Conservation (phyloP, 2,113 vertebrate species). For the Rhinolophus sinicus region DNA sequence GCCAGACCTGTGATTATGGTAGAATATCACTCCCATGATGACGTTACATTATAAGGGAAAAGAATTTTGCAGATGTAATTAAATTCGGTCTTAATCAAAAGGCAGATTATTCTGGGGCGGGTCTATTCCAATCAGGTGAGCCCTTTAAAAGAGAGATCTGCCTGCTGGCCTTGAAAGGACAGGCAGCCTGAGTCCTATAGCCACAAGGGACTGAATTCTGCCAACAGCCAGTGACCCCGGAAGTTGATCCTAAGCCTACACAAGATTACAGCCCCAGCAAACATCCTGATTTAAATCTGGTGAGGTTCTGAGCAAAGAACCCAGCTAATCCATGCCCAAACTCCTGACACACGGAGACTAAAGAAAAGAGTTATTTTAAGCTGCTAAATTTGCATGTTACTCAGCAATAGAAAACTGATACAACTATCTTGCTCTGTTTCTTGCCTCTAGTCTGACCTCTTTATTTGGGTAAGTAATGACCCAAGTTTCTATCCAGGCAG, state of each 20-base stretch:
- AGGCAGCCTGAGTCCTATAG: neutral
- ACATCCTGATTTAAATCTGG: neutral
- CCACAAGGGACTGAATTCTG: neutral
- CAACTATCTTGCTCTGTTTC: neutral
- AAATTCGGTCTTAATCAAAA: conserved; percentile 4
- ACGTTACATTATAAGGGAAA: neutral
- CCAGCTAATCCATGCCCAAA: neutral
- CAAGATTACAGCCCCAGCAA: neutral
- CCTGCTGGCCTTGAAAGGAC: neutral
- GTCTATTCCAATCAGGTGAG: neutral
- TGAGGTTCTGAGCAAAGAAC: neutral
- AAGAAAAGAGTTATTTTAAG: neutral
- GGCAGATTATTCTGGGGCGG: neutral
- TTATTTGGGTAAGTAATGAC: neutral
- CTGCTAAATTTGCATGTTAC: neutral
- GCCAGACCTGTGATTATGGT: neutral
- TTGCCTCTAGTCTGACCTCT: neutral
- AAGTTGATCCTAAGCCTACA: neutral
- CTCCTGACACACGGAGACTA: neutral
- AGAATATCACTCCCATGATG: neutral
- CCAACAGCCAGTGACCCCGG: neutral
- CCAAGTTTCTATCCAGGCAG: neutral
- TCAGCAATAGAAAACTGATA: neutral
- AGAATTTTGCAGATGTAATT: neutral
- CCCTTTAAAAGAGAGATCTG: neutral